Percentiles rank a stretch among this genome's conserved stretches.
Evolutionary conservation across 2,113 vertebrate genomes (phyloP).

Genomic region (Dascyllus trimaculatus): DNA sequence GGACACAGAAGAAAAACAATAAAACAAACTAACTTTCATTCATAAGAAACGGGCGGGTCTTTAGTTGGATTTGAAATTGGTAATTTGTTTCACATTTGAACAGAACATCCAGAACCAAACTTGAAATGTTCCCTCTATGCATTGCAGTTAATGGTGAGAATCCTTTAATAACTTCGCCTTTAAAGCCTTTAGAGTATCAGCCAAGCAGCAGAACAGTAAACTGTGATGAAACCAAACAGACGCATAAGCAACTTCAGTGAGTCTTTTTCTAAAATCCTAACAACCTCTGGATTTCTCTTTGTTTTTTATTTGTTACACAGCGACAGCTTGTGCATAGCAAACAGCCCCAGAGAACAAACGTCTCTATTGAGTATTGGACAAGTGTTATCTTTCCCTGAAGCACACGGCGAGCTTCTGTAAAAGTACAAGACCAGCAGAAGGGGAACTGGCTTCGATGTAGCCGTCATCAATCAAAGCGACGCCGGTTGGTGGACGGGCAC

Average conservation of each 20-base stretch:
- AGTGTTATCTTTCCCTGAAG: conserved; percentile 37
- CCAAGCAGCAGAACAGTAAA: neutral
- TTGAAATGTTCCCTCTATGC: neutral
- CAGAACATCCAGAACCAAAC: too few species aligned
- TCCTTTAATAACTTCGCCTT: neutral
- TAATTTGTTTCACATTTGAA: too few species aligned
- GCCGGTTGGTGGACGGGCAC: conserved; percentile 20
- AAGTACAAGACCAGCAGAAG: conserved; percentile 11
- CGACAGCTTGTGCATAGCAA: neutral
- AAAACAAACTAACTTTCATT: too few species aligned
- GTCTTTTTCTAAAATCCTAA: conserved; percentile 3
- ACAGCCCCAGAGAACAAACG: conserved; percentile 12
- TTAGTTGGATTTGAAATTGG: too few species aligned
- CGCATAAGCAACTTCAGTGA: conserved; percentile 8
- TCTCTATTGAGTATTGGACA: conserved; percentile 46
- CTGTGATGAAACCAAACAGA: conserved; percentile 26
- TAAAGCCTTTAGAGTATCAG: neutral
- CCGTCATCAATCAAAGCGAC: conserved; percentile 71
- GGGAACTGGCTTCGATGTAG: conserved; percentile 6
- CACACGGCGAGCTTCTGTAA: neutral
- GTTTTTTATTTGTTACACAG: neutral
- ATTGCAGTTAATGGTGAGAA: neutral
- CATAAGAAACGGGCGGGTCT: too few species aligned
- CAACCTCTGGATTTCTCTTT: conserved; percentile 9
- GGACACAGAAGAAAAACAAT: too few species aligned